Conservation (phyloP, 1,140 invertebrate genomes). For the Neodiprion fabricii region DNA sequence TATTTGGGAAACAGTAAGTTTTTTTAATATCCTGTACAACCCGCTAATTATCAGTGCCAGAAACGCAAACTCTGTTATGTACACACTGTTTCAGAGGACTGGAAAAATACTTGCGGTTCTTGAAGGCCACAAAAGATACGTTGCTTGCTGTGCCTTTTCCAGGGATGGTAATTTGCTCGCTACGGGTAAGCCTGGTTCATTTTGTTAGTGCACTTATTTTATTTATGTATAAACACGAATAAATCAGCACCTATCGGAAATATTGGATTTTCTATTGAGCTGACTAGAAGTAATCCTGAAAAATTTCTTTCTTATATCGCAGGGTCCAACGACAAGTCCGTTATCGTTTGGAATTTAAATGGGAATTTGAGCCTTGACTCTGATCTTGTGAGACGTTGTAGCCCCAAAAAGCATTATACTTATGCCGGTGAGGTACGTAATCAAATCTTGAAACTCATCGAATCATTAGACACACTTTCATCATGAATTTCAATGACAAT, state of each 20-base stretch:
- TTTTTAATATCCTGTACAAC: conserved; percentile 6
- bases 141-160: conserved; percentile 76
- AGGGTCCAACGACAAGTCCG: conserved; percentile 77
- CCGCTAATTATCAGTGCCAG: conserved; percentile 16
- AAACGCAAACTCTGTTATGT: conserved; percentile 2
- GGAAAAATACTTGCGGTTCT: conserved; percentile 59
- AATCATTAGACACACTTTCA: conserved; percentile 21
- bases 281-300: conserved; percentile 24
- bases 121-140: conserved; percentile 72
- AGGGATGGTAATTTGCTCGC: conserved; percentile 68
- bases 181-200: conserved; percentile 60
- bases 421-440: background rate
- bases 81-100: conserved; percentile 37
- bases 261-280: conserved; percentile 4
- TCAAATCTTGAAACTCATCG: background rate
- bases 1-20: conserved; percentile 69
- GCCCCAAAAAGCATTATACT: conserved; percentile 27
- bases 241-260: background rate
- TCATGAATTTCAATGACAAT: conserved; percentile 9
- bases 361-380: conserved; percentile 59
- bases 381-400: conserved; percentile 49
- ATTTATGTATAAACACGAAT: background rate
- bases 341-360: conserved; percentile 71
- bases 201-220: background rate
- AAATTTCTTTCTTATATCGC: conserved; percentile 30